These are phyloP conservation scores for Leptarthrus brevirostris DNA, from an alignment of 2,888 invertebrate genomes.

Conservation along the genomic window DNA sequence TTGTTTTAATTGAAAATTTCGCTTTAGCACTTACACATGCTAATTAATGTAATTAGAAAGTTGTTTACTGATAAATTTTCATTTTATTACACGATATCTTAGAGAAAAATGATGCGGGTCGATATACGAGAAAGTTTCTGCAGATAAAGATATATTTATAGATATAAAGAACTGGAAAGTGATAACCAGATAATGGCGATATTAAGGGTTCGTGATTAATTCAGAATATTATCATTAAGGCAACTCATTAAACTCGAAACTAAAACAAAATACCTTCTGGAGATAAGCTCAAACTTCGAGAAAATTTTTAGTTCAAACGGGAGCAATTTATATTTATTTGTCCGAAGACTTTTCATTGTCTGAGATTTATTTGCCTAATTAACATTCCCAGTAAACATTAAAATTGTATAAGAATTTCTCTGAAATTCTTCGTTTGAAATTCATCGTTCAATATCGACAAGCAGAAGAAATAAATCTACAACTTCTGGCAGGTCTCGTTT, in stretches of 20 bases:
- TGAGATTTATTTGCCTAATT: constrained; percentile 38
- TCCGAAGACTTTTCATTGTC: neutral
- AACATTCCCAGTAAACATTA: constrained; percentile 26
- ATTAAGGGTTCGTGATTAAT: too few species aligned
- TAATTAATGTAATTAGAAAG: constrained; percentile 49
- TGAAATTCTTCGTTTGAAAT: neutral
- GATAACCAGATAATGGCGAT: neutral
- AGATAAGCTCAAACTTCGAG: neutral
- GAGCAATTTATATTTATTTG: neutral
- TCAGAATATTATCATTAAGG: constrained; percentile 8
- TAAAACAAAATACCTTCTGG: neutral
- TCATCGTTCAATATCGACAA: constrained; percentile 14
- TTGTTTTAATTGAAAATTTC: constrained; percentile 44
- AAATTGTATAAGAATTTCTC: constrained; percentile 9
- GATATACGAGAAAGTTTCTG: neutral
- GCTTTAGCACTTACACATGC: constrained; percentile 47
- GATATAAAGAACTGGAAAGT: constrained; percentile 6
- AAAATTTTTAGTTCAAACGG: neutral
- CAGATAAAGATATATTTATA: neutral
- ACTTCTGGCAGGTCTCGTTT: neutral
- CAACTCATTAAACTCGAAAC: constrained; percentile 11
- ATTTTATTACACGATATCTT: neutral
- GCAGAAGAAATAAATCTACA: neutral
- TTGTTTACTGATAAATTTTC: constrained; percentile 38
- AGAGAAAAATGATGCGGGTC: neutral